phyloP scores from a whole-genome alignment of 2,888 invertebrate species.

The Tenthredo scrophulariae region DNA sequence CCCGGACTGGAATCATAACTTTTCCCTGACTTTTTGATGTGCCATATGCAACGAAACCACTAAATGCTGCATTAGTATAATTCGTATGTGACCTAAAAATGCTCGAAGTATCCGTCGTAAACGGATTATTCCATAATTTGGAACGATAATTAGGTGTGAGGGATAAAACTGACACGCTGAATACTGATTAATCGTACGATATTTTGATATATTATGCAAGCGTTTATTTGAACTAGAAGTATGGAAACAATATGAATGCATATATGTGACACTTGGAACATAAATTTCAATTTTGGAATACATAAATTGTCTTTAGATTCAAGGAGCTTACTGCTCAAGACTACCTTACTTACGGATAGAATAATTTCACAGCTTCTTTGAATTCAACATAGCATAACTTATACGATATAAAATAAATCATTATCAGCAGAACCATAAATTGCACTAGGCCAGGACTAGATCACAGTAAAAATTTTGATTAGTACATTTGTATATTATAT shows the following conservation, averaged over 20 bases:
- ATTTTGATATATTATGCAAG: constrained; percentile 9
- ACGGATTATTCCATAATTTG: background rate
- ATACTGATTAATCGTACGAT: background rate
- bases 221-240: background rate
- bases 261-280: background rate
- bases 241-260: background rate
- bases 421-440: constrained; percentile 17
- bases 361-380: background rate
- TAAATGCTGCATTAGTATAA: background rate
- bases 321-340: background rate
- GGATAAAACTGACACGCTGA: background rate
- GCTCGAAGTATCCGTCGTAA: background rate
- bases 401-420: constrained; percentile 22
- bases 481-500: background rate
- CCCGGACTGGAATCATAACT: constrained; percentile 24
- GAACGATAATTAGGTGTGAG: background rate
- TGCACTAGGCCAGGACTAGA: background rate
- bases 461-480: constrained; percentile 8
- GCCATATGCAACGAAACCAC: background rate
- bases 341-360: background rate
- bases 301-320: background rate
- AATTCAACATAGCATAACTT: constrained; percentile 8
- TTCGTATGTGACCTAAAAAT: constrained; percentile 22
- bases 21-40: constrained; percentile 35
- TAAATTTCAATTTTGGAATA: background rate